A percentile compares a stretch with the other conserved stretches of the same genome.
phyloP scores from a whole-genome alignment of 1,140 invertebrate genomes.

The Drosophila malerkotliana region DNA sequence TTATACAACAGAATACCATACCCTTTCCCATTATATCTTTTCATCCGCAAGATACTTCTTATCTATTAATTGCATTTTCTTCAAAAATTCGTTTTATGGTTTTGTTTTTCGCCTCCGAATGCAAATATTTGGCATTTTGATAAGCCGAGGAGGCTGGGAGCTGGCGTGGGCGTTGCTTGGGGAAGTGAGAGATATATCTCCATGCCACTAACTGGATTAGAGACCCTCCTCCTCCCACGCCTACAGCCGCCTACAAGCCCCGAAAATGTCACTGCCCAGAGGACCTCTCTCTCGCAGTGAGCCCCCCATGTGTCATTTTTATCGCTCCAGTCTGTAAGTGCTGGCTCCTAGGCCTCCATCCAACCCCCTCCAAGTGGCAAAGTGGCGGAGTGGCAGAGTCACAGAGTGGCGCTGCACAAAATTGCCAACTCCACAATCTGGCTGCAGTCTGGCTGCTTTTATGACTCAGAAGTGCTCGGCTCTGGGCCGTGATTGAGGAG shows the following conservation, averaged over 20 bases:
- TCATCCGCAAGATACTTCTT: background rate
- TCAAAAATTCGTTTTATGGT: background rate
- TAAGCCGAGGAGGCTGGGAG: background rate
- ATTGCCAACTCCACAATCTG: slow-evolving; percentile 49
- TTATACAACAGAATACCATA: no score
- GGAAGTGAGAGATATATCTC: background rate
- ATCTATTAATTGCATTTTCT: background rate
- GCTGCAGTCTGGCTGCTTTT: slow-evolving; percentile 36
- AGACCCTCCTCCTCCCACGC: background rate
- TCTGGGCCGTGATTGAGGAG: slow-evolving; percentile 51
- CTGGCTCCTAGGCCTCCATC: background rate
- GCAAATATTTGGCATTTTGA: background rate
- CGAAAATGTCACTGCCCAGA: slow-evolving; percentile 36
- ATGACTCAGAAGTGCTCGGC: slow-evolving; percentile 48
- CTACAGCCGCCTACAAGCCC: slow-evolving; percentile 1
- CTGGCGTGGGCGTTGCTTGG: background rate
- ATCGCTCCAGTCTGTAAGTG: slow-evolving; percentile 23
- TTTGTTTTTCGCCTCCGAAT: background rate
- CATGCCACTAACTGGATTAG: slow-evolving; percentile 16
- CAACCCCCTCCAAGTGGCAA: no score
- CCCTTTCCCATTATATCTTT: no score
- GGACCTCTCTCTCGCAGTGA: slow-evolving; percentile 17
- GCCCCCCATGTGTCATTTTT: slow-evolving; percentile 53
- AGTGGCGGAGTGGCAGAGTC: no score
- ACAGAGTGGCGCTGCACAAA: slow-evolving; percentile 44